Evolutionary conservation across 2,888 invertebrate genomes (phyloP), one percentile per base, ranked within the genome.

Genomic region (Nymphalis c-album): DNA sequence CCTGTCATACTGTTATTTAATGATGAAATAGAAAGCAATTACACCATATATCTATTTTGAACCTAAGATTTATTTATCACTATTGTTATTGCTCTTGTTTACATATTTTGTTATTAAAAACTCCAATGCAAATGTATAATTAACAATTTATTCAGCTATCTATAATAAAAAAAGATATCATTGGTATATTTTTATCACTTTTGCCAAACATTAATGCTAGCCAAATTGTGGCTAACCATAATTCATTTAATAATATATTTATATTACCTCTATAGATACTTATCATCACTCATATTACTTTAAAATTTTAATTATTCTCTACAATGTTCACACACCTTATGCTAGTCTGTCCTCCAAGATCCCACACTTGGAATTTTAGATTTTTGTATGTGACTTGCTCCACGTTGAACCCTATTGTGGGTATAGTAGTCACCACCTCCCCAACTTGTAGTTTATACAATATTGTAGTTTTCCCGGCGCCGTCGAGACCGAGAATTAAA

Each of bases 371-470:
- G 86, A 99, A 99, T 92, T 99, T 99, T 75, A 99, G 94, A 93
- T 99, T 99, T 94, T 99, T 99, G 88, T 98, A 99, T 78, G 97
- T 97, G 69, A 99, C 99, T 94, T 99, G 99, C 92, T 99, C 99
- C 78, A 99, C 99, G 93, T 99, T 99, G 92, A 99, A 99, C 57
- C 94, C 99, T 87, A 99, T 99, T 13, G 99, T 99, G 73, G 99
- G 98, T 91, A 97, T 99, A 47, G 99, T 99, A 61, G 99, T 99
- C 35, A 99, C 99, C 66, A 99, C 98, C 93, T 99, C 99, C 20
- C 99, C 98, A 68, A 99, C 99, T 94, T 99, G 99, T 81, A 99
- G 93, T 92, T 97, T 96, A 91, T 99, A 99, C 73, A 99, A 92
- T 90, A 99, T 99, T 71, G 99, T 99, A 0, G 99, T 99, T 93